phyloP scores from a whole-genome alignment of 2,797 vertebrate genomes.

The Coilia nasus region DNA sequence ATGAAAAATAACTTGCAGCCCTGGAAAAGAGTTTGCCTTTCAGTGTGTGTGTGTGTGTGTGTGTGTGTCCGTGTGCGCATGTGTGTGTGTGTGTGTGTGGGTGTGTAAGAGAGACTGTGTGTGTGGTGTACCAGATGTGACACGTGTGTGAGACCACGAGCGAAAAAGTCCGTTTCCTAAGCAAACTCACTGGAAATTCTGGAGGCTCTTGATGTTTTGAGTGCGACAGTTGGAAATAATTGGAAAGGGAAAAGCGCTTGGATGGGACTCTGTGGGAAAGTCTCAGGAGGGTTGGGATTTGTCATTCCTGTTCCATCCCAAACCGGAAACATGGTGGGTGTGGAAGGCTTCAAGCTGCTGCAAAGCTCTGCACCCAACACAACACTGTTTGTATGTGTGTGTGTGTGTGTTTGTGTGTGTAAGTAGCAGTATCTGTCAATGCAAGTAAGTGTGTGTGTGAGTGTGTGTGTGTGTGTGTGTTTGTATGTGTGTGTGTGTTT shows the following conservation, averaged over 20 bases:
- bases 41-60: constrained; percentile 12
- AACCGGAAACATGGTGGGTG: constrained; percentile 17
- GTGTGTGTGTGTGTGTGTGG: background rate
- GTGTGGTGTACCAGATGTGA: background rate
- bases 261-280: constrained; percentile 22
- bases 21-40: background rate
- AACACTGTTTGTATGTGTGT: background rate
- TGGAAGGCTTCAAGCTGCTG: constrained; percentile 6
- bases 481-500: constrained; percentile 32
- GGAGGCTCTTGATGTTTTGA: constrained; percentile 6
- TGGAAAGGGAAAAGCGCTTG: constrained; percentile 20
- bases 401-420: no score
- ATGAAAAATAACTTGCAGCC: constrained; percentile 4
- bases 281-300: constrained; percentile 17
- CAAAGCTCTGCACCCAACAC: background rate
- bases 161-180: background rate
- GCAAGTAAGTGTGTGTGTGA: constrained; percentile 32
- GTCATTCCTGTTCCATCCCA: constrained; percentile 37
- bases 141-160: background rate
- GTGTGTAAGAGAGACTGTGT: background rate
- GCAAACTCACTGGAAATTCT: background rate
- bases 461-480: constrained; percentile 28
- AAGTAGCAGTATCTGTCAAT: background rate
- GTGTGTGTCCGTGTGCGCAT: background rate
- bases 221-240: constrained; percentile 1